phyloP scores from a whole-genome alignment of 2,113 vertebrate species.

The Macrotis lagotis region DNA sequence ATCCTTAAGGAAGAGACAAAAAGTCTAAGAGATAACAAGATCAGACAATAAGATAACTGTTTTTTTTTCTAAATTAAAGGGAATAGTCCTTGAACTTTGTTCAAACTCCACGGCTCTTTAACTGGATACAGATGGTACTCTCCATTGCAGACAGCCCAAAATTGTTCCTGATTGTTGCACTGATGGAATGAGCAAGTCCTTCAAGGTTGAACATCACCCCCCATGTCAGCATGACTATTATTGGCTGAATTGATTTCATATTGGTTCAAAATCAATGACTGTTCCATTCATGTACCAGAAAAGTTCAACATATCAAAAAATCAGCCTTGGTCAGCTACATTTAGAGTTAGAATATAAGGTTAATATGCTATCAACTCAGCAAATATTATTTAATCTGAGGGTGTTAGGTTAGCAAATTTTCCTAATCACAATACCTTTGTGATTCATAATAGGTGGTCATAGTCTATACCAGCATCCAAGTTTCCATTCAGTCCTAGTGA shows the following conservation, averaged over 20 bases:
- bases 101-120: no score
- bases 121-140: no score
- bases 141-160: no score
- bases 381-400: not conserved
- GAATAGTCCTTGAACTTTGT: no score
- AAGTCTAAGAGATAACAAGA: no score
- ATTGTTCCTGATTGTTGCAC: no score
- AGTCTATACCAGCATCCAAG: not conserved
- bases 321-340: not conserved
- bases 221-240: not conserved
- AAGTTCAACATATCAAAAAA: no score
- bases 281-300: not conserved
- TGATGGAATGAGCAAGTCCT: no score
- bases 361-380: not conserved
- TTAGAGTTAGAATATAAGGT: not conserved
- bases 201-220: no score
- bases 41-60: no score
- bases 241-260: not conserved
- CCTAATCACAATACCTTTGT: not conserved
- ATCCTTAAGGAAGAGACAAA: no score
- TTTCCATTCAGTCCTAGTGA: not conserved
- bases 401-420: not conserved
- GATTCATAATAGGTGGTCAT: not conserved
- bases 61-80: no score
- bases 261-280: not conserved